Evolutionary conservation across 92 coral and sea anemone species (phyloP).

Genomic region (Actinostola sp.): DNA sequence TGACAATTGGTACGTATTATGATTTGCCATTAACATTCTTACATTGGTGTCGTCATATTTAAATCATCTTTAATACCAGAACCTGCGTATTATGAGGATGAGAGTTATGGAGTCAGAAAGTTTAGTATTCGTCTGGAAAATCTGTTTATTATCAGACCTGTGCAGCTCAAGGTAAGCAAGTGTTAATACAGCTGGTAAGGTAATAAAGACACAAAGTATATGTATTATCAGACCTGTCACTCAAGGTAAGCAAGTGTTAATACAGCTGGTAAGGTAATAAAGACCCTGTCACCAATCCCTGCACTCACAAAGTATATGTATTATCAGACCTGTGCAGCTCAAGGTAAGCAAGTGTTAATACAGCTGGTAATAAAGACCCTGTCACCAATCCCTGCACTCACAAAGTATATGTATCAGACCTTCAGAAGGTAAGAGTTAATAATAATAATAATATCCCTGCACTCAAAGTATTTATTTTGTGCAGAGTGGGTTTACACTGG

Average conservation of each 20-base stretch:
- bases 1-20: conserved; percentile 38
- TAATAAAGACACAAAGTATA: background rate
- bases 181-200: background rate
- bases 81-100: conserved; percentile 51
- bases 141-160: conserved; percentile 41
- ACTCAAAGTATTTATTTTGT: background rate
- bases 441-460: too few species aligned
- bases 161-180: conserved; percentile 25
- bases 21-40: background rate
- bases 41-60: background rate
- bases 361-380: background rate
- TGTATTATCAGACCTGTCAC: background rate
- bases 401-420: background rate
- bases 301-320: background rate
- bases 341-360: conserved; percentile 9
- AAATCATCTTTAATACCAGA: conserved; percentile 4
- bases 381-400: too few species aligned
- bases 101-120: background rate
- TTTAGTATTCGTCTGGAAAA: conserved; percentile 51
- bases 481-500: too few species aligned
- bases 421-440: background rate
- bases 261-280: background rate
- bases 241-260: conserved; percentile 7
- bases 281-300: too few species aligned
- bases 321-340: background rate